Evolutionary conservation across 2,797 vertebrate genomes (phyloP), one percentile per base, ranked within the genome.

Genomic region (Oreortyx pictus): DNA sequence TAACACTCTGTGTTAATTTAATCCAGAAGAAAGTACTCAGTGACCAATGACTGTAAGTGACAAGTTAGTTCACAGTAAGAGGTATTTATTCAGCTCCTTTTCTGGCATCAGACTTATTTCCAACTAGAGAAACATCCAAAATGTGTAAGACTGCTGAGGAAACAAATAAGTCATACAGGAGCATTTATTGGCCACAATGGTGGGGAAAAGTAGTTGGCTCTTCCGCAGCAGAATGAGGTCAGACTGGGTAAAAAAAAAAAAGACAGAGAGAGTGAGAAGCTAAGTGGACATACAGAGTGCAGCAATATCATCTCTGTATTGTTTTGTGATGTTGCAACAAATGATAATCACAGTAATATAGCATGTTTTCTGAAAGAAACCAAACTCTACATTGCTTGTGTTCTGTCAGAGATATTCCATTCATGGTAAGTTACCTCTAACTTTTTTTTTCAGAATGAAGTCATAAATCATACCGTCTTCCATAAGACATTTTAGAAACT

Each of bases 401-500:
- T 50, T 88, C 70, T 91, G 82, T 67, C 76, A 67, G 76, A 83
- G 31, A 20, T 88, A 37, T 79, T 76, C 49, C 8, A 7, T 61
- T 94, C 67, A 50, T 39, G 84, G 80, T 59, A 89, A 52, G 82
- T 84, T 73, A 93, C 87, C 74, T 87, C 82, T 68, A 89, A 89
- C 6, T 20, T 78, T 86, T 80, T 89, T 90, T 93, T 89, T 54
- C n/a, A 76, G 57, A 91, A 88, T 89, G 85, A 88, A 93, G 64
- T 92, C 27, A 89, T 87, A 91, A 92, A 95, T 90, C 49, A 95
- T 82, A 68, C 41, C 31, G 44, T 88, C 80, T 96, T 89, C 87
- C 82, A 88, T 89, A 91, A 86, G 95, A 92, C 73, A 91, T 64
- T 89, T 94, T 91, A 91, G 71, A 96, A 96, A 91, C 67, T 89